Percentiles rank a stretch among this genome's conserved stretches.
Conservation (phyloP, 1,140 invertebrate genomes). For the Charaxes varanes region DNA sequence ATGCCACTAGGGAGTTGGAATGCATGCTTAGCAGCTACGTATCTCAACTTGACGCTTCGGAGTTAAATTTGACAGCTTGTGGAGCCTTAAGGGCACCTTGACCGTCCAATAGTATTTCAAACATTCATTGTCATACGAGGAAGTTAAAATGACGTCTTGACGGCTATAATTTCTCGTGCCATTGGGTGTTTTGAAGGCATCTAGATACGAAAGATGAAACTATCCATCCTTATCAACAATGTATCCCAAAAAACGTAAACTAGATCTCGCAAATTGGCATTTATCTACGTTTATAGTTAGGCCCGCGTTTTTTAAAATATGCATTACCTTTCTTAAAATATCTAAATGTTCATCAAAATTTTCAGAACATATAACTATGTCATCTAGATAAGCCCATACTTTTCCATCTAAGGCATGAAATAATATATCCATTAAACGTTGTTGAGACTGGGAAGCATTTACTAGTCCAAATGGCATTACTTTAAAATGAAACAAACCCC, state of each 20-base stretch:
- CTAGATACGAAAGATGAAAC: no score
- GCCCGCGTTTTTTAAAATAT: slow-evolving; percentile 23
- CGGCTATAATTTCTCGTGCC: no score
- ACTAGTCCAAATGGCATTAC: slow-evolving; percentile 22
- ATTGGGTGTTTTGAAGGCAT: no score
- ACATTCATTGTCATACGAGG: no score
- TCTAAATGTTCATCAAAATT: slow-evolving; percentile 35
- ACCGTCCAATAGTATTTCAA: no score
- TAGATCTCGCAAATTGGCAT: slow-evolving; percentile 19
- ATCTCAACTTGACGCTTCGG: no score
- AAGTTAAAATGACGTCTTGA: no score
- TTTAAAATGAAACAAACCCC: slow-evolving; percentile 37
- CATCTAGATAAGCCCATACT: slow-evolving; percentile 36
- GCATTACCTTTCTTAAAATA: slow-evolving; percentile 25
- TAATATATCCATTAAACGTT: slow-evolving; percentile 30
- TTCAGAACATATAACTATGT: slow-evolving; percentile 37
- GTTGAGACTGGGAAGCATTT: slow-evolving; percentile 23
- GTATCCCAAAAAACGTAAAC: slow-evolving; percentile 37
- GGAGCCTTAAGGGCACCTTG: no score
- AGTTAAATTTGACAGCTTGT: no score
- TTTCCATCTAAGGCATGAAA: slow-evolving; percentile 21
- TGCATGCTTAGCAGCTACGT: no score
- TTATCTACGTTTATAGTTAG: slow-evolving; percentile 34
- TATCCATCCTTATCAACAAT: slow-evolving; percentile 40
- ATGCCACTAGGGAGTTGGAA: no score